phyloP scores from a whole-genome alignment of 1,140 invertebrate species.

The Musca domestica region DNA sequence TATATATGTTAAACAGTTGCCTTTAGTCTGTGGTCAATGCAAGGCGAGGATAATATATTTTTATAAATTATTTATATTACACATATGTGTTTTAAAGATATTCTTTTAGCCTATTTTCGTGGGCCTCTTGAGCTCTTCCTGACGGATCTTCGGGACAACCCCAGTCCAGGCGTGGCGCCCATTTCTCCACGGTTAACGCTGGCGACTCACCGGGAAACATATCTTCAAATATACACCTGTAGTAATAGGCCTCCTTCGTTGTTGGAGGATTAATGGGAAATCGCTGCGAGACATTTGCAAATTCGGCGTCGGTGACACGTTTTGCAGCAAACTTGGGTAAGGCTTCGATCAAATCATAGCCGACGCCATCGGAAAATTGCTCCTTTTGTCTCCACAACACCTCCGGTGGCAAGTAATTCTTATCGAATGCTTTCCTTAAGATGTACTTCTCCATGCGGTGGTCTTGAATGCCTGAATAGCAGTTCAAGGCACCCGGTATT shows the following conservation, averaged over 20 bases:
- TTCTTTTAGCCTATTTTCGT: slow-evolving; percentile 25
- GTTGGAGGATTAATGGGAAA: slow-evolving; percentile 70
- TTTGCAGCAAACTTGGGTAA: slow-evolving; percentile 58
- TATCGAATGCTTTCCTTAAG: slow-evolving; percentile 73
- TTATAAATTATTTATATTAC: too few relatives aligned
- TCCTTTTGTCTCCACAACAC: slow-evolving; percentile 93
- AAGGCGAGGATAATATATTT: too few relatives aligned
- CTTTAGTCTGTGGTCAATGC: too few relatives aligned
- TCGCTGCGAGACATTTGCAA: slow-evolving; percentile 60
- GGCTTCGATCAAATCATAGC: slow-evolving; percentile 50
- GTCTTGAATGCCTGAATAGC: slow-evolving; percentile 27
- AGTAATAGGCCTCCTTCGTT: slow-evolving; percentile 83
- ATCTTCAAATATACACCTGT: slow-evolving; percentile 58
- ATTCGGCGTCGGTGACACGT: slow-evolving; percentile 65
- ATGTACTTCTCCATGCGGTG: slow-evolving; percentile 76
- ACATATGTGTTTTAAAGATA: not conserved
- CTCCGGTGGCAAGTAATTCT: slow-evolving; percentile 70
- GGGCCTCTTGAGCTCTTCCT: slow-evolving; percentile 47
- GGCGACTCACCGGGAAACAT: slow-evolving; percentile 43
- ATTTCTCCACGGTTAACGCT: slow-evolving; percentile 43
- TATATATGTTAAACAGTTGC: too few relatives aligned
- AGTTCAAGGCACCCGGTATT: slow-evolving; percentile 65
- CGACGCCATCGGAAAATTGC: slow-evolving; percentile 87
- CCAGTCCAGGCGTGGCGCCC: slow-evolving; percentile 51
- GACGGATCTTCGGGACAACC: slow-evolving; percentile 52